Conservation (phyloP, 2,797 vertebrate species). For the Lycodopsis pacificus region DNA sequence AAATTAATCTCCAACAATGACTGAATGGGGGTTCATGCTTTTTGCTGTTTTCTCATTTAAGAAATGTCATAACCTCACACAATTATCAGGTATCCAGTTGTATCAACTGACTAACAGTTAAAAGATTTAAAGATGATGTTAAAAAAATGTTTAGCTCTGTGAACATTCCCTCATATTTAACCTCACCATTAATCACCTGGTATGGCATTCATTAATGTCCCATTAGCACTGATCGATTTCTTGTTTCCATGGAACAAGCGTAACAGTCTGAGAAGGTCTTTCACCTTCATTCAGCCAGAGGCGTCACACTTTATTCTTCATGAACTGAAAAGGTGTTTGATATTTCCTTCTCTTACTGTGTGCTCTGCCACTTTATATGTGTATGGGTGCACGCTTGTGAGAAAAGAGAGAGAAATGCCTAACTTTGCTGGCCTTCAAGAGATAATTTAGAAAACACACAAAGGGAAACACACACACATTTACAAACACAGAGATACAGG, state of each 20-base stretch:
- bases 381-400: background rate
- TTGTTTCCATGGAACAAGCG: background rate
- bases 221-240: conserved; percentile 11
- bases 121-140: no score
- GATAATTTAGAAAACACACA: conserved; percentile 6
- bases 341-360: background rate
- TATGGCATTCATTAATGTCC: conserved; percentile 9
- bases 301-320: background rate
- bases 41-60: no score
- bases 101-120: no score
- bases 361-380: background rate
- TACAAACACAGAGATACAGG: background rate
- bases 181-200: background rate
- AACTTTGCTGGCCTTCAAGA: conserved; percentile 7
- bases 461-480: conserved; percentile 5
- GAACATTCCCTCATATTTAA: background rate
- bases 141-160: background rate
- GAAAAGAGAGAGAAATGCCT: background rate
- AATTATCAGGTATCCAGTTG: no score
- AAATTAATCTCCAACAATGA: no score
- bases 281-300: background rate
- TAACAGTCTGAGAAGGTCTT: background rate
- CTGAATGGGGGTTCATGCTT: no score
- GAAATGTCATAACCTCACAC: no score
- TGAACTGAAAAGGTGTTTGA: conserved; percentile 11